Evolutionary conservation across 1,140 invertebrate genomes (phyloP).

Genomic region (Drosophila teissieri): DNA sequence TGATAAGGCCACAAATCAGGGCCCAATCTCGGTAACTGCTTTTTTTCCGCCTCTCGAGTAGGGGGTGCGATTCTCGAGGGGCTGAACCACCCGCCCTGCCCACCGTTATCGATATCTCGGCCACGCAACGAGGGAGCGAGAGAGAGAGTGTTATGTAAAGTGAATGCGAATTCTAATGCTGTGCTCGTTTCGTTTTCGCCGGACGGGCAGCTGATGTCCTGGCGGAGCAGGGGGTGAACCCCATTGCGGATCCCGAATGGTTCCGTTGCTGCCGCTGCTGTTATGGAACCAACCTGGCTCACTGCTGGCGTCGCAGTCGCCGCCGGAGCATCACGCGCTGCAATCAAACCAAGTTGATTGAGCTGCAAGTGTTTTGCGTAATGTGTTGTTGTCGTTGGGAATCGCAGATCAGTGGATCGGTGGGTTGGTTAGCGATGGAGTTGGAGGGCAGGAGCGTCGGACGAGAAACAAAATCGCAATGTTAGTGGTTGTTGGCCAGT

Average conservation of each 20-base stretch:
- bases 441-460: constrained; percentile 13
- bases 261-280: background rate
- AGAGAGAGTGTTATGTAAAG: constrained; percentile 68
- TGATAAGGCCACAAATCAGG: constrained; percentile 37
- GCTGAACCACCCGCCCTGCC: constrained; percentile 4
- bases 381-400: constrained; percentile 58
- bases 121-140: constrained; percentile 37
- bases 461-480: constrained; percentile 60
- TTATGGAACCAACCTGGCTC: constrained; percentile 61
- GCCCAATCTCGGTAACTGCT: constrained; percentile 13
- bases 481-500: constrained; percentile 52
- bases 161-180: constrained; percentile 27
- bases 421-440: constrained; percentile 28
- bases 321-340: constrained; percentile 60
- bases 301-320: constrained; percentile 34
- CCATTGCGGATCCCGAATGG: background rate
- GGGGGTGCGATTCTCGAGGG: background rate
- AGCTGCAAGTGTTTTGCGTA: constrained; percentile 77
- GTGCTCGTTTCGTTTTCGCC: constrained; percentile 21
- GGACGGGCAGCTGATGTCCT: constrained; percentile 31
- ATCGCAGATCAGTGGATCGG: constrained; percentile 20
- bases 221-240: background rate
- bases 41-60: background rate
- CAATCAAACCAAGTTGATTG: constrained; percentile 75
- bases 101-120: constrained; percentile 32